Base-by-base conservation (phyloP, 2,888 invertebrate species). In the Anoplius nigerrimus region DNA sequence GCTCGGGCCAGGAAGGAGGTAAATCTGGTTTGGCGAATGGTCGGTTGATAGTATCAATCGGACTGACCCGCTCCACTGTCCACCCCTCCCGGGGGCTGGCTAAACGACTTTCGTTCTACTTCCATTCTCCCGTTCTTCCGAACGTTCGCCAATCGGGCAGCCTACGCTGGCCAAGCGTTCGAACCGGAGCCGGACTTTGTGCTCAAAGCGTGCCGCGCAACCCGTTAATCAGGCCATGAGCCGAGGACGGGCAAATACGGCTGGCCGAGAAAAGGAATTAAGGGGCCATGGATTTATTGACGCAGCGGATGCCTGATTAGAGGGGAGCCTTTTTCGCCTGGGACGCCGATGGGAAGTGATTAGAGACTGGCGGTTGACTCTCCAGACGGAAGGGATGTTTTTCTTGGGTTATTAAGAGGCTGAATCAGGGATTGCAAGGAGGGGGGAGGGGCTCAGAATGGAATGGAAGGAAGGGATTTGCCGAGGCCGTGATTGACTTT, bases 81-180 rank as follows among this genome's bases (percentile, higher is more conserved):
- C 48, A n/a, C 16, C 48, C 42, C 13, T 13, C 8, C 6, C 42
- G 42, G 48, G 45, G 34, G 11, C 58, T 54, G 52, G 54, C 56
- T 65, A 64, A 64, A 69, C 69, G 68, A 70, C 66, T 72, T 73
- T 76, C 65, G 72, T 61, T 73, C 70, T 54, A 73, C 66, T 75
- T 76, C 66, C 72, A 65, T 64, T 66, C 59, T 34, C 18, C 53
- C 71, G 18, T 46, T 56, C 48, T 48, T 11, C 48, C 48, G n/a
- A 4, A 16, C 48, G n/a, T 16, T 18, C 22, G 20, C 56, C 54
- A 52, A 61, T 60, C 53, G 27, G 34, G 20, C 54, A 8, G 45
- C 62, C 62, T 56, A 57, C 34, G 24, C 54, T 56, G 53, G 45
- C 20, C 59, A 54, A 52, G 13, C 24, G 42, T 8, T 6, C 42